Percentiles rank a stretch among this genome's conserved stretches.
These are phyloP conservation scores for Drosophila auraria DNA, from an alignment of 1,140 invertebrate genomes.

Conservation along the genomic window DNA sequence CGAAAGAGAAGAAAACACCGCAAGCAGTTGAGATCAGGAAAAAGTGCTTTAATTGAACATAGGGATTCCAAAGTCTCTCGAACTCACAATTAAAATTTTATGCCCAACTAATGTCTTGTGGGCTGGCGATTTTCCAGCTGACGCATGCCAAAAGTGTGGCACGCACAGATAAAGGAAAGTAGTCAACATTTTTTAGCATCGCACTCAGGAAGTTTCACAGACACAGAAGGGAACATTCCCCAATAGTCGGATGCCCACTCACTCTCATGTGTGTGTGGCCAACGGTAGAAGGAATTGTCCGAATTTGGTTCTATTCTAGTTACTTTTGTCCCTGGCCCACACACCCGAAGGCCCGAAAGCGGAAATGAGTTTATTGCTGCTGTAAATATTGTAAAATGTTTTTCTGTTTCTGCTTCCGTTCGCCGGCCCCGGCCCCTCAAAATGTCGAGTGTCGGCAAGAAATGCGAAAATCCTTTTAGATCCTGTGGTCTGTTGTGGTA, in stretches of 20 bases:
- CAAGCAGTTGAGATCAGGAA: no score
- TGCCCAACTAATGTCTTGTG: no score
- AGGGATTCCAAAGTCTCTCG: no score
- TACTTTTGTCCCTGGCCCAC: conserved; percentile 12
- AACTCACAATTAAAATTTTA: neutral
- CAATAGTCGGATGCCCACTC: no score
- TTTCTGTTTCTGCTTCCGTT: conserved; percentile 35
- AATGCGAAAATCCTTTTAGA: conserved; percentile 71
- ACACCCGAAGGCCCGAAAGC: conserved; percentile 13
- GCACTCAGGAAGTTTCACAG: neutral
- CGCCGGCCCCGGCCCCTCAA: conserved; percentile 5
- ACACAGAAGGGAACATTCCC: neutral
- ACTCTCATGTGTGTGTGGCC: neutral
- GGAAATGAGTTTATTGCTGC: conserved; percentile 71
- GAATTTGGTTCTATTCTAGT: conserved; percentile 33
- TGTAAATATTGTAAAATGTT: conserved; percentile 68
- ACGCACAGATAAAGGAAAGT: neutral
- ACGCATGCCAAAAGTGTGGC: neutral
- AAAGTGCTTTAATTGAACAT: no score
- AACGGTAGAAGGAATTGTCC: conserved; percentile 51
- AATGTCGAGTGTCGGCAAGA: conserved; percentile 55
- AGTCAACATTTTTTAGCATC: neutral
- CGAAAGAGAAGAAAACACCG: no score
- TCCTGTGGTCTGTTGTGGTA: conserved; percentile 61
- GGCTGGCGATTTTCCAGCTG: neutral